These are phyloP conservation scores for Ciconia stormi DNA, from an alignment of 2,113 vertebrate genomes.

Conservation along the genomic window DNA sequence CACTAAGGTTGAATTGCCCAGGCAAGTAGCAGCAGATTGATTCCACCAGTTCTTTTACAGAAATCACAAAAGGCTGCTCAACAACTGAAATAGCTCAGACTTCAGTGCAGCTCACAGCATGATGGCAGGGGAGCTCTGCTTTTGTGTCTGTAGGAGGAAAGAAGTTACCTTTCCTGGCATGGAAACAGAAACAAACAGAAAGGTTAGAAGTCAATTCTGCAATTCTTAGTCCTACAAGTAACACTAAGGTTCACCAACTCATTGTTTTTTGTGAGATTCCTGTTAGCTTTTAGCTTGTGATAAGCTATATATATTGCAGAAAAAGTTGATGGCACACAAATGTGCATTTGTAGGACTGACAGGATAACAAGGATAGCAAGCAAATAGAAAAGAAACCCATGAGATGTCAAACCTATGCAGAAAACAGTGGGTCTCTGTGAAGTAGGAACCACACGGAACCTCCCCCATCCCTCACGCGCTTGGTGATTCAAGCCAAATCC, in stretches of 20 bases:
- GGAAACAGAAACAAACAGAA: background rate
- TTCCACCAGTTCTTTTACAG: constrained; percentile 38
- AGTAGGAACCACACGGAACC: background rate
- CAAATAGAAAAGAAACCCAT: background rate
- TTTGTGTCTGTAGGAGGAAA: background rate
- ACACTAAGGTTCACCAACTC: background rate
- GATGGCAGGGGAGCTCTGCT: background rate
- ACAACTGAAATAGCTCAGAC: background rate
- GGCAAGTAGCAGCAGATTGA: constrained; percentile 49
- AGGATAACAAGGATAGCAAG: background rate
- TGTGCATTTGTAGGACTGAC: background rate
- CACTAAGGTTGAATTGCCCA: constrained; percentile 41
- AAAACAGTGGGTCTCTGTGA: background rate
- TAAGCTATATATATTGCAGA: background rate
- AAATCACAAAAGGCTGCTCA: constrained; percentile 36
- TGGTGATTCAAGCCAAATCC: background rate
- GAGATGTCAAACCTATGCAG: background rate
- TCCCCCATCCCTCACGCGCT: background rate
- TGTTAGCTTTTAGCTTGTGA: background rate
- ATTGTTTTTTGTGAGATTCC: background rate
- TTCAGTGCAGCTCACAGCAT: background rate
- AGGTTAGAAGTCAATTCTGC: background rate
- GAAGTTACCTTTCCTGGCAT: background rate
- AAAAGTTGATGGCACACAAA: background rate
- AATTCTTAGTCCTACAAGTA: background rate